Percentiles rank a stretch among this genome's conserved stretches.
phyloP scores from a whole-genome alignment of 2,797 vertebrate species.

The Anguilla obscura region DNA sequence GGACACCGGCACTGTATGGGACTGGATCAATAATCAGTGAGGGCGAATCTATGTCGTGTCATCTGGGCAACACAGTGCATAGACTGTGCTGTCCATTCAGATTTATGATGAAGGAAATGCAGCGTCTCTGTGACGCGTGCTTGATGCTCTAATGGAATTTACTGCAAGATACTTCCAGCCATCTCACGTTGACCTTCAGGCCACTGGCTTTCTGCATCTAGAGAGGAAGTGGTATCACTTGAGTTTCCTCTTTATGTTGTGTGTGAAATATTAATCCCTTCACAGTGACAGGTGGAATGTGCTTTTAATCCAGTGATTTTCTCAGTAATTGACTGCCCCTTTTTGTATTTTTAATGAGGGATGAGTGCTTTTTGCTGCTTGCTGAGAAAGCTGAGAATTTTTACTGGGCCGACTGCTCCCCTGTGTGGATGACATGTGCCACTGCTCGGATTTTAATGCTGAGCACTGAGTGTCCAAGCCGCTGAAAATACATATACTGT shows the following conservation, averaged over 20 bases:
- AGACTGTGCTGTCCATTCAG: background rate
- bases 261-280: background rate
- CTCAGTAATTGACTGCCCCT: conserved; percentile 10
- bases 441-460: background rate
- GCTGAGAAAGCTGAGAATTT: conserved; percentile 10
- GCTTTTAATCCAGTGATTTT: conserved; percentile 3
- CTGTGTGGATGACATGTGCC: conserved; percentile 37
- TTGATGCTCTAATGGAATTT: background rate
- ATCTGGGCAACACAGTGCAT: background rate
- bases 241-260: background rate
- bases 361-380: conserved; percentile 16
- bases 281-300: conserved; percentile 1
- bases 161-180: background rate
- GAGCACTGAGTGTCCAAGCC: background rate
- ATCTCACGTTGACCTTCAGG: background rate
- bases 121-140: background rate
- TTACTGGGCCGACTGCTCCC: conserved; percentile 37
- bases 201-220: background rate
- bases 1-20: background rate
- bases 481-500: background rate
- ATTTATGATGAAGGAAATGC: background rate
- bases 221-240: conserved; percentile 1
- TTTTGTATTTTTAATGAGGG: conserved; percentile 9
- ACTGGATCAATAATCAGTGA: background rate
- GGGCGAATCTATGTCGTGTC: background rate